These are phyloP conservation scores for Typhlichthys eigenmanni DNA, from an alignment of 2,797 vertebrate genomes.

Conservation along the genomic window DNA sequence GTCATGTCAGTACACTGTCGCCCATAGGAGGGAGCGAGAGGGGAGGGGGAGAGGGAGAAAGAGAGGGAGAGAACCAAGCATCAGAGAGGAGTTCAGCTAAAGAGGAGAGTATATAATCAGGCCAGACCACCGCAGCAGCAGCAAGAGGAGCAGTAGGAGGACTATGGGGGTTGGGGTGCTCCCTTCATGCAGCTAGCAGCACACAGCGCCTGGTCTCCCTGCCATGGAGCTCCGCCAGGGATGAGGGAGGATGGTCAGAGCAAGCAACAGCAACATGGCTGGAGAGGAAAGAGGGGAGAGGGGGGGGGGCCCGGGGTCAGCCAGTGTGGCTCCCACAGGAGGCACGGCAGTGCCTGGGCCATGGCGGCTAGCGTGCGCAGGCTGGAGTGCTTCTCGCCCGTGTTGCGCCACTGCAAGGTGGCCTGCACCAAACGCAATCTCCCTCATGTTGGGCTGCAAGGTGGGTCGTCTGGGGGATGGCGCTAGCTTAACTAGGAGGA, in stretches of 20 bases:
- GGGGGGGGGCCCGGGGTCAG: slow-evolving; percentile 75
- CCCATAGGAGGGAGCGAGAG: too few relatives aligned
- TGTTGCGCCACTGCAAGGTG: slow-evolving; percentile 90
- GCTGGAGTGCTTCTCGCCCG: slow-evolving; percentile 86
- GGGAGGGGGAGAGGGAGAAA: too few relatives aligned
- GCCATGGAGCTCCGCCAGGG: slow-evolving; percentile 34
- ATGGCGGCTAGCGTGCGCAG: slow-evolving; percentile 82
- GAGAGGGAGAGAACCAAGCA: too few relatives aligned
- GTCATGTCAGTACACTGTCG: too few relatives aligned
- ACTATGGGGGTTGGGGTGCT: too few relatives aligned
- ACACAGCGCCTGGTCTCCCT: too few relatives aligned
- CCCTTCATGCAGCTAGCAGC: too few relatives aligned
- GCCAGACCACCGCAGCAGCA: too few relatives aligned
- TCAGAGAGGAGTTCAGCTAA: too few relatives aligned
- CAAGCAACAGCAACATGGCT: slow-evolving; percentile 55
- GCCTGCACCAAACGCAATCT: slow-evolving; percentile 87
- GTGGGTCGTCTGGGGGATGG: slow-evolving; percentile 73
- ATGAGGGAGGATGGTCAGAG: slow-evolving; percentile 67
- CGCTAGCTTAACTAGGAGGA: too few relatives aligned
- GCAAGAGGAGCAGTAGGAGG: too few relatives aligned
- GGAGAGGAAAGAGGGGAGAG: slow-evolving; percentile 65
- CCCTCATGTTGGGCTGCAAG: slow-evolving; percentile 91
- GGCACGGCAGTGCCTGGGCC: slow-evolving; percentile 73
- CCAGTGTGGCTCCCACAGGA: slow-evolving; percentile 64
- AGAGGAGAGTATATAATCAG: too few relatives aligned